Percentiles rank a stretch among this genome's conserved stretches.
These are phyloP conservation scores for Ranitomeya variabilis DNA, from an alignment of 2,113 vertebrate species.

Conservation along the genomic window DNA sequence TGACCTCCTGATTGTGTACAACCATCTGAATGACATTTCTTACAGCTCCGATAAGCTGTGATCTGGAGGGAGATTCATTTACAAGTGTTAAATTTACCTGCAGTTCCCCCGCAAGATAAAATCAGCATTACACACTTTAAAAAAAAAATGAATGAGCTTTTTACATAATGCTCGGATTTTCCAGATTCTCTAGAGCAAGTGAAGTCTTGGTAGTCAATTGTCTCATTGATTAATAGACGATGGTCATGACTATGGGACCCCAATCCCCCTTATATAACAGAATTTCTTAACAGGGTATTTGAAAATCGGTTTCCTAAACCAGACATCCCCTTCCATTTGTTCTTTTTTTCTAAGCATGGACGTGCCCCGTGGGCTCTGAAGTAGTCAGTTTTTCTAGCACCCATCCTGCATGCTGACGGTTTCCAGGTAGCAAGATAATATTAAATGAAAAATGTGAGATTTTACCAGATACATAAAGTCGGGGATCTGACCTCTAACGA, in stretches of 20 bases:
- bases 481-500: too few species aligned
- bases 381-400: too few species aligned
- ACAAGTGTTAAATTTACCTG: background rate
- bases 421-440: too few species aligned
- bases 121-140: background rate
- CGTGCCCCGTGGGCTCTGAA: background rate
- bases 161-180: background rate
- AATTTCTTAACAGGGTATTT: background rate
- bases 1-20: background rate
- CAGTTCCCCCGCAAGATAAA: background rate
- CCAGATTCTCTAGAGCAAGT: background rate
- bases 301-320: background rate
- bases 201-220: background rate
- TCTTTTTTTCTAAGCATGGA: background rate
- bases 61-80: background rate
- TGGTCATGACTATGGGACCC: background rate
- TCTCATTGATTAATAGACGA: background rate
- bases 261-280: background rate
- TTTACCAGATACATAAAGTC: too few species aligned
- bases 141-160: background rate
- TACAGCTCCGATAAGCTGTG: background rate
- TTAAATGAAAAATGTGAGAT: too few species aligned
- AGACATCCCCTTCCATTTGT: background rate
- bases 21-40: background rate
- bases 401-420: background rate